Base-by-base conservation (phyloP, 2,797 vertebrate species). In the Hypotaenidia philippensis region DNA sequence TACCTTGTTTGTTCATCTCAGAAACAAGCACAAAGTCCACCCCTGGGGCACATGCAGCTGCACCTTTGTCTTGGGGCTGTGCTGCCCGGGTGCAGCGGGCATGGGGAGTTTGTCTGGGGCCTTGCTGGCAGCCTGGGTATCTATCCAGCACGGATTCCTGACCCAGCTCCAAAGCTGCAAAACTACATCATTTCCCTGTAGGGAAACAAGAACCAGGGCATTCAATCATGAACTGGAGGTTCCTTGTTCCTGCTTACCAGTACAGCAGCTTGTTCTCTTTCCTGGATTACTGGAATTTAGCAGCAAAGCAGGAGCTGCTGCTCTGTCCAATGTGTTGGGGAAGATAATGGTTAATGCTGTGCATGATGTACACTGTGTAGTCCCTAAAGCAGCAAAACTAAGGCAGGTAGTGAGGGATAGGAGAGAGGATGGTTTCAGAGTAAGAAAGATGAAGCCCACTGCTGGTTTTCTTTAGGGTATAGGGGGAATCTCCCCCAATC, bases 1-100 rank as follows among this genome's bases (percentile, higher is more conserved):
- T 83, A 40, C 90, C n/a, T 72, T 96, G 94, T 97, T 96, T 97
- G 90, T 29, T 95, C 84, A 87, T 23, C 68, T n/a, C 93, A 55
- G 92, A 15, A 44, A 76, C 45, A 71, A 68, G 87, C 84, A 9
- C 95, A 91, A 95, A 96, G 96, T 97, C 84, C 94, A n/a, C 2
- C 0, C 31, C 81, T 27, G 55, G 45, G 76, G 76, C 61, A 29
- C 44, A n/a, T 18, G 83, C 15, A 2, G 44, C 86, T 93, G 70
- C 56, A 63, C 77, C 56, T 80, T 86, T 34, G 65, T 57, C 74
- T 56, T 3, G 0, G 13, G 52, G 70, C 32, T 40, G 56, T 1
- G 9, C 55, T 70, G n/a, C 60, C 50, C 31, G 38, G 36, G 36
- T 11, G 36, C 36, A 36, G 36, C 11, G 36, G 32, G 31, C 0